These are phyloP conservation scores for Vidua chalybeata DNA, from an alignment of 2,113 vertebrate species.

Conservation along the genomic window DNA sequence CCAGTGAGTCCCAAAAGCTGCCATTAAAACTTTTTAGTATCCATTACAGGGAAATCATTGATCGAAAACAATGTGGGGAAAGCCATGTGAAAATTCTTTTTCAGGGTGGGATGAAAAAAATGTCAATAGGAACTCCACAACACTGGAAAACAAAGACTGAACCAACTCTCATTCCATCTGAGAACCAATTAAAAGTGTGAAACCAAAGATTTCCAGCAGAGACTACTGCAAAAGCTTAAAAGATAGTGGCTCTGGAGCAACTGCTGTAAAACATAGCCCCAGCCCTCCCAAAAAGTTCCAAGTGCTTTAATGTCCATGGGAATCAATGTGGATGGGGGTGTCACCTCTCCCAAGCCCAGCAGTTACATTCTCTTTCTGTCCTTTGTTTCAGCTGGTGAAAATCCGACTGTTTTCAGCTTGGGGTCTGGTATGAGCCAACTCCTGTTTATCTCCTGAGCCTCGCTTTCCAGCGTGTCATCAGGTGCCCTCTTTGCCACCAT, in stretches of 20 bases:
- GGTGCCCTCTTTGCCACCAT: background rate
- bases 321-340: background rate
- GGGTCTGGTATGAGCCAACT: background rate
- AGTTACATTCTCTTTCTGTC: background rate
- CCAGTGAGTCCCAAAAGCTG: background rate
- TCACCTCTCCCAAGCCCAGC: background rate
- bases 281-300: background rate
- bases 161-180: background rate
- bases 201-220: constrained; percentile 45
- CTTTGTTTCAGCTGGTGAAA: constrained; percentile 1
- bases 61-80: background rate
- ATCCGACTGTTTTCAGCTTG: background rate
- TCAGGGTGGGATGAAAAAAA: background rate
- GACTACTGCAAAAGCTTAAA: background rate
- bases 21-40: background rate
- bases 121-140: background rate
- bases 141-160: background rate
- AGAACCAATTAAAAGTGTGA: background rate
- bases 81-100: background rate
- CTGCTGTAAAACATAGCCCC: background rate
- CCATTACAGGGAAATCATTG: background rate
- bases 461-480: background rate
- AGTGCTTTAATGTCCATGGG: background rate
- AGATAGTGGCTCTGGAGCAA: background rate
- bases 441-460: background rate